These are phyloP conservation scores for Natrix natrix DNA, from an alignment of 2,797 vertebrate genomes.

Conservation along the genomic window DNA sequence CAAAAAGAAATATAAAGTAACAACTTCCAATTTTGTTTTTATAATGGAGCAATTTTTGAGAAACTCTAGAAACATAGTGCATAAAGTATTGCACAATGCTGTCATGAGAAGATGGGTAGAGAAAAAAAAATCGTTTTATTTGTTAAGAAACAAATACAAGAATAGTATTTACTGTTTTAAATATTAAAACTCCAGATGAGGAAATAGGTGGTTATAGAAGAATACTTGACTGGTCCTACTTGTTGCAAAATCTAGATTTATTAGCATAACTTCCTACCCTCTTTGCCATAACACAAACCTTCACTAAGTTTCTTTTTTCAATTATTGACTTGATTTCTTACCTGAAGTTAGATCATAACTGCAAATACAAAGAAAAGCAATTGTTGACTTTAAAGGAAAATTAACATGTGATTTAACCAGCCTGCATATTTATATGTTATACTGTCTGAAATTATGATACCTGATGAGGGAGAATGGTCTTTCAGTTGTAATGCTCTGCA, in stretches of 20 bases:
- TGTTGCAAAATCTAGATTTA: not conserved
- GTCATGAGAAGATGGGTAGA: not conserved
- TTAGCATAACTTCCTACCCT: not conserved
- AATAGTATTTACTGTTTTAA: not conserved
- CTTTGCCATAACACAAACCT: not conserved
- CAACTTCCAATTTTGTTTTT: not conserved
- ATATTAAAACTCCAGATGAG: not conserved
- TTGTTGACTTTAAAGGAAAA: not conserved
- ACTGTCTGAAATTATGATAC: not conserved
- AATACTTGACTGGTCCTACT: not conserved
- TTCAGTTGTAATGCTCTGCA: not conserved
- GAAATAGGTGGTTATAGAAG: not conserved
- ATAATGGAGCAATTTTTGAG: not conserved
- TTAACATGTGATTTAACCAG: not conserved
- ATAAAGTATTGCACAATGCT: not conserved
- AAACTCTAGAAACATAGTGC: not conserved
- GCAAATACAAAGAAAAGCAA: not conserved
- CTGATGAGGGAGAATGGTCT: not conserved
- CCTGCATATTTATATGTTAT: not conserved
- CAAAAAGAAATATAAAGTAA: not conserved
- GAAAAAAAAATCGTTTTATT: not conserved
- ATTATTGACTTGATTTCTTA: not conserved
- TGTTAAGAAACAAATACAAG: not conserved
- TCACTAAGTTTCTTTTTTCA: not conserved
- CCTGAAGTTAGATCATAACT: not conserved